These are phyloP conservation scores for Sebastes vulpes DNA, from an alignment of 2,797 vertebrate genomes.

Conservation along the genomic window DNA sequence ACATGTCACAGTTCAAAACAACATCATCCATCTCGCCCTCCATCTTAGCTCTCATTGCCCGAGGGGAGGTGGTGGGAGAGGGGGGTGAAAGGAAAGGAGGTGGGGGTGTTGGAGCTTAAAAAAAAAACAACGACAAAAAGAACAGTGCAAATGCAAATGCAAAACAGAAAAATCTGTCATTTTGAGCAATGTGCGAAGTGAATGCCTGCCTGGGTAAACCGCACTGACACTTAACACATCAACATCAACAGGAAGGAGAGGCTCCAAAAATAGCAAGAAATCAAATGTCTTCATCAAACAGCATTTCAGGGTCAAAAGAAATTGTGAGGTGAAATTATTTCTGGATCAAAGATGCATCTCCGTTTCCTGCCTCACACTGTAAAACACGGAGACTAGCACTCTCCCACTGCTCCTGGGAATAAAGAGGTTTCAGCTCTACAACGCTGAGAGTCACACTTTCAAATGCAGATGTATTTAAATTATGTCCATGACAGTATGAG, in stretches of 20 bases:
- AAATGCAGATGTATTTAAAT: slow-evolving; percentile 4
- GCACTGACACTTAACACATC: slow-evolving; percentile 30
- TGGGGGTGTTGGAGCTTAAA: slow-evolving; percentile 21
- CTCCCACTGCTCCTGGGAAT: not conserved
- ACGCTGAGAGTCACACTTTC: not conserved
- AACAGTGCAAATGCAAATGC: not conserved
- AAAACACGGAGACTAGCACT: not conserved
- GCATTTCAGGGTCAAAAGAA: slow-evolving; percentile 31
- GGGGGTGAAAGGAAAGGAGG: slow-evolving; percentile 22
- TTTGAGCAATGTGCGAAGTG: slow-evolving; percentile 44
- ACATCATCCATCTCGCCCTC: slow-evolving; percentile 77
- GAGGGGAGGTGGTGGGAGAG: slow-evolving; percentile 47
- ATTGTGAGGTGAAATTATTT: slow-evolving; percentile 41
- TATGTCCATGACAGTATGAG: not conserved
- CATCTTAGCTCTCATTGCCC: slow-evolving; percentile 53
- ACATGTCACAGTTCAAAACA: slow-evolving; percentile 80
- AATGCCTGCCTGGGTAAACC: slow-evolving; percentile 24
- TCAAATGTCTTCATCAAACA: slow-evolving; percentile 37
- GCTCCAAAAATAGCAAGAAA: slow-evolving; percentile 50
- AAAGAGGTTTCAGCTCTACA: not conserved
- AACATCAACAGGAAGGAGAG: slow-evolving; percentile 42
- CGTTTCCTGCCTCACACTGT: slow-evolving; percentile 2
- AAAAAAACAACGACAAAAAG: not conserved
- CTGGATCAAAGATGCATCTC: slow-evolving; percentile 25
- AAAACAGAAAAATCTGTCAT: slow-evolving; percentile 50